These are phyloP conservation scores for Hybognathus amarus DNA, from an alignment of 2,797 vertebrate species.

Conservation along the genomic window DNA sequence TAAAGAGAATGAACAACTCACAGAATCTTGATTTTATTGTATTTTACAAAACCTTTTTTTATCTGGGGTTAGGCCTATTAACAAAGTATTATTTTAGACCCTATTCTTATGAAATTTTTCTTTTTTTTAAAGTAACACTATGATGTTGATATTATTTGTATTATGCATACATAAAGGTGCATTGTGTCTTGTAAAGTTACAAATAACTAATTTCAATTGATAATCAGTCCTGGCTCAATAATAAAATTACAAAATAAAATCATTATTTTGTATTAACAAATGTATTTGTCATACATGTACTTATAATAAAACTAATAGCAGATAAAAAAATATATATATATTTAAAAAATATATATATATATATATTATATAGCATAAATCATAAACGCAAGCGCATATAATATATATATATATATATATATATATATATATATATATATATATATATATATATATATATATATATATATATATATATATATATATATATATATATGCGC, in stretches of 20 bases:
- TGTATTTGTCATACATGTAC: neutral
- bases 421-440: neutral
- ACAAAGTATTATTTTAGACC: neutral
- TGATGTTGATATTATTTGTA: neutral
- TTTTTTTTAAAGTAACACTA: neutral
- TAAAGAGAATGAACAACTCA: too few relatives aligned
- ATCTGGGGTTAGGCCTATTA: neutral
- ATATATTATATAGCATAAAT: neutral
- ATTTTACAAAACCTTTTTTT: neutral
- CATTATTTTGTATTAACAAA: too few relatives aligned
- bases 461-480: neutral
- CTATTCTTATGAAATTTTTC: neutral
- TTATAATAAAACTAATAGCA: neutral
- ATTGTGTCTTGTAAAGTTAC: neutral
- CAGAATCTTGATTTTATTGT: neutral
- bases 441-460: neutral
- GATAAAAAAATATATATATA: neutral
- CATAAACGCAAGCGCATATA: too few relatives aligned
- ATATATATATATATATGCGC: too few relatives aligned
- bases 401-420: too few relatives aligned
- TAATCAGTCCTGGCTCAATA: neutral
- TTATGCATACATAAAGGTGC: neutral
- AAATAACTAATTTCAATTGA: neutral
- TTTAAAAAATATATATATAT: too few relatives aligned
- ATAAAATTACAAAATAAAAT: neutral